Evolutionary conservation across 2,797 vertebrate species (phyloP), one percentile per base, ranked within the genome.

Genomic region (Chaunax sp.): DNA sequence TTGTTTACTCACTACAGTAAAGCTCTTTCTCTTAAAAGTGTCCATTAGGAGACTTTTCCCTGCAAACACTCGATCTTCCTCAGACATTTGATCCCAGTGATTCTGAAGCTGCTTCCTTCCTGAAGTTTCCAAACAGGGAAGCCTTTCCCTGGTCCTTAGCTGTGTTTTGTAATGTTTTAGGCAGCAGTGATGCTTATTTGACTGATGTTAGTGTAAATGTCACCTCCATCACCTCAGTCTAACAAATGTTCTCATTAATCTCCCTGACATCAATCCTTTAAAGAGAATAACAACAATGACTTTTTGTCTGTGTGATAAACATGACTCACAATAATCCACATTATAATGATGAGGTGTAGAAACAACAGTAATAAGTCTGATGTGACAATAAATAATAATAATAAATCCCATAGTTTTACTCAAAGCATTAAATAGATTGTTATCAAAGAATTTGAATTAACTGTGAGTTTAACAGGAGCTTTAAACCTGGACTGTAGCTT

Each of bases 181-280:
- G 40, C 16, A 46, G 41, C 38, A 19, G n/a, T 70, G 68, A 47
- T 58, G 60, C 57, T 43, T 61, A 76, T 33, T 64, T 50, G 14
- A 37, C 28, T 18, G 23, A 18, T 62, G 26, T 51, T 26, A 41
- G 22, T 35, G 20, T 61, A 14, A 72, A 71, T 45, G 28, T 73
- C 72, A 26, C 51, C 35, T 56, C 38, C 22, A 50, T 70, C 64
- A 28, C 19, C 33, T 54, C 67, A 58, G 43, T 30, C 28, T 23
- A 57, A 47, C 25, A 58, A 50, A 65, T 44, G 45, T 26, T 7
- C 46, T 57, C 40, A n/a, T 64, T 66, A 30, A 53, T 54, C 66
- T 54, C 28, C 14, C 6, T 19, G 54, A 72, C 54, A 23, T 65
- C 58, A 73, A 73, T 71, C 60, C 20, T 37, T 20, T 4, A 6